These are phyloP conservation scores for Hirudo medicinalis DNA, from an alignment of 1,140 invertebrate genomes.

Conservation along the genomic window DNA sequence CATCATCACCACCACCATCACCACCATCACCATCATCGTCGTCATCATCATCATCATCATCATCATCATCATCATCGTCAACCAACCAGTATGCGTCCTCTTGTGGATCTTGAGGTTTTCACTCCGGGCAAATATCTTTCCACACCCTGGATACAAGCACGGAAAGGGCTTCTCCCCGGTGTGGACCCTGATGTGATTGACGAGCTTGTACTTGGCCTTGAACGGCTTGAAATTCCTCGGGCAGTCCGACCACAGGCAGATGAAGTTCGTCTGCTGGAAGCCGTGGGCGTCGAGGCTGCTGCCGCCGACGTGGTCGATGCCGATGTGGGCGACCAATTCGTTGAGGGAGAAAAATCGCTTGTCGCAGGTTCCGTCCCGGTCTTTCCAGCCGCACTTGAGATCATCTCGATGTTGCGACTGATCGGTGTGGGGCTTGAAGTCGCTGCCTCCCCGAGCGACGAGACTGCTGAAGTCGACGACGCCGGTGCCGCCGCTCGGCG, in stretches of 20 bases:
- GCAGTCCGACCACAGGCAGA: slow-evolving; percentile 66
- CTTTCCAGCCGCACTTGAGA: background rate
- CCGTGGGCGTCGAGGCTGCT: slow-evolving; percentile 41
- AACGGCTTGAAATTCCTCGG: slow-evolving; percentile 81
- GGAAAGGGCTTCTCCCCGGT: slow-evolving; percentile 97
- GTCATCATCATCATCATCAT: slow-evolving; percentile 16
- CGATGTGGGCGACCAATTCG: slow-evolving; percentile 91
- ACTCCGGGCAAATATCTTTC: slow-evolving; percentile 90
- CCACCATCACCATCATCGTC: background rate
- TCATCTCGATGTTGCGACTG: background rate
- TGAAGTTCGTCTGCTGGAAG: slow-evolving; percentile 63
- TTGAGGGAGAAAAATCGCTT: slow-evolving; percentile 83
- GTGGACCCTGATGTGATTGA: slow-evolving; percentile 96
- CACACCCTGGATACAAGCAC: slow-evolving; percentile 86
- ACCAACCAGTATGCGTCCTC: slow-evolving; percentile 61
- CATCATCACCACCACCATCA: no score
- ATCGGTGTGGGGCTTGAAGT: background rate
- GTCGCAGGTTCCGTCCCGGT: slow-evolving; percentile 52
- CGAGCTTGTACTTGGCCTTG: slow-evolving; percentile 98
- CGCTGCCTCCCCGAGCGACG: background rate
- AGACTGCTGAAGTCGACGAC: background rate
- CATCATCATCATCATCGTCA: slow-evolving; percentile 19
- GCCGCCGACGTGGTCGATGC: slow-evolving; percentile 86
- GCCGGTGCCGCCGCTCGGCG: no score
- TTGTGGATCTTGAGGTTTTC: slow-evolving; percentile 99